Percentiles rank a stretch among this genome's conserved stretches.
These are phyloP conservation scores for Drosophila lowei DNA, from an alignment of 1,140 invertebrate species.

Conservation along the genomic window DNA sequence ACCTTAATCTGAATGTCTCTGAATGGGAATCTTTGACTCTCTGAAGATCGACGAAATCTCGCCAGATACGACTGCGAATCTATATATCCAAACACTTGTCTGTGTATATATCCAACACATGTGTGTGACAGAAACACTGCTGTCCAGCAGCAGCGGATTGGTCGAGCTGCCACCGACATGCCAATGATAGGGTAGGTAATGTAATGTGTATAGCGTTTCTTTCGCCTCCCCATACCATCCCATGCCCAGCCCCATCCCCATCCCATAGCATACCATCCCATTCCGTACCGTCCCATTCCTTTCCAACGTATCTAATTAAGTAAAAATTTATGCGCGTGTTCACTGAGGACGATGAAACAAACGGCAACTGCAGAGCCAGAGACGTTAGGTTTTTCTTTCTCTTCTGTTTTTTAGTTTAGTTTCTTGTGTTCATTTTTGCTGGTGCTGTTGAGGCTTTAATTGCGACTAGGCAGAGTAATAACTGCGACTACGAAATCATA, in stretches of 20 bases:
- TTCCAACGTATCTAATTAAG: conserved; percentile 68
- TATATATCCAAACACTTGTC: no score
- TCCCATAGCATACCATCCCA: not conserved
- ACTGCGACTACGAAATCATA: conserved; percentile 67
- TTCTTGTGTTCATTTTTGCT: conserved; percentile 16
- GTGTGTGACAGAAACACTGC: conserved; percentile 33
- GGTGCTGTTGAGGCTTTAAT: conserved; percentile 66
- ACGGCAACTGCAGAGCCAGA: conserved; percentile 65
- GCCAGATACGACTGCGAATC: no score
- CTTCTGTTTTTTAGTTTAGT: conserved; percentile 25
- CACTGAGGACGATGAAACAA: conserved; percentile 77
- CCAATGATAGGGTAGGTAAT: conserved; percentile 42
- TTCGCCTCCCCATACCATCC: conserved; percentile 3
- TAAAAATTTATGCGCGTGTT: conserved; percentile 79
- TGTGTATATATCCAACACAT: not conserved
- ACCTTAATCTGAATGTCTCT: not conserved
- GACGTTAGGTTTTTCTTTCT: conserved; percentile 60
- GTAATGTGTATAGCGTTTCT: conserved; percentile 23
- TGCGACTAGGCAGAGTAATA: conserved; percentile 65
- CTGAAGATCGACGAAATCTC: no score
- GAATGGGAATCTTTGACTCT: no score
- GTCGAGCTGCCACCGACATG: conserved; percentile 40
- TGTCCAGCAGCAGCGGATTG: conserved; percentile 1
- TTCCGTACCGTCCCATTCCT: not conserved
- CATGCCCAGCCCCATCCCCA: conserved; percentile 14